Evolutionary conservation across 1,140 invertebrate species (phyloP).

Genomic region (Diorhabda carinulata): DNA sequence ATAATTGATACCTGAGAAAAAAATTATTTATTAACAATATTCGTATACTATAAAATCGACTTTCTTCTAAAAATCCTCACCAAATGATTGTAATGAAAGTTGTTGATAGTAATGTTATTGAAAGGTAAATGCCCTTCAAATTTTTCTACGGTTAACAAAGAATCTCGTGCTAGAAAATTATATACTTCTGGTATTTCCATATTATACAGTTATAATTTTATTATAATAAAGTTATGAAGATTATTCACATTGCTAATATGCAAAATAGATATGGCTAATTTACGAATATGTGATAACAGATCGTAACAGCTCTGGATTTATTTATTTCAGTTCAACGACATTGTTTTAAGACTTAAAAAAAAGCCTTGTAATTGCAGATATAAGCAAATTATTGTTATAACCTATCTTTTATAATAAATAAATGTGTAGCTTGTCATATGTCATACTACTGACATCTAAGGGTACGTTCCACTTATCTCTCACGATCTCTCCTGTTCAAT

Average conservation of each 20-base stretch:
- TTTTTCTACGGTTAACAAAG: conserved; percentile 41
- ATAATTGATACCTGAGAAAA: conserved; percentile 53
- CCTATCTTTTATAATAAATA: no score
- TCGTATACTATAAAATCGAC: conserved; percentile 1
- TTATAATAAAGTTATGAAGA: no score
- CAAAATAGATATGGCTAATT: no score
- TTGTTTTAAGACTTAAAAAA: not conserved
- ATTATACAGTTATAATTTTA: not conserved
- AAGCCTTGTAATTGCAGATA: not conserved
- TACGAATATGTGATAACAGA: no score
- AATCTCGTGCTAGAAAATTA: conserved; percentile 50
- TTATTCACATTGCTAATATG: no score
- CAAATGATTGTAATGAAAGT: conserved; percentile 54
- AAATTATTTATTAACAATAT: conserved; percentile 13
- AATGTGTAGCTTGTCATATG: no score
- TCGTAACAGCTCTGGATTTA: no score
- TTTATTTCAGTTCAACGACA: not conserved
- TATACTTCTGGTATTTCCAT: conserved; percentile 58
- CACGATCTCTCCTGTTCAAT: no score
- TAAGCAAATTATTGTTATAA: no score
- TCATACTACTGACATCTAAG: no score
- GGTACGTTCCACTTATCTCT: no score
- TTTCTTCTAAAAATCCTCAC: conserved; percentile 39
- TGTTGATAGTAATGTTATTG: conserved; percentile 34
- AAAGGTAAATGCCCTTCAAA: conserved; percentile 32